Evolutionary conservation across 1,140 invertebrate species (phyloP).

Genomic region (Trichonephila inaurata): DNA sequence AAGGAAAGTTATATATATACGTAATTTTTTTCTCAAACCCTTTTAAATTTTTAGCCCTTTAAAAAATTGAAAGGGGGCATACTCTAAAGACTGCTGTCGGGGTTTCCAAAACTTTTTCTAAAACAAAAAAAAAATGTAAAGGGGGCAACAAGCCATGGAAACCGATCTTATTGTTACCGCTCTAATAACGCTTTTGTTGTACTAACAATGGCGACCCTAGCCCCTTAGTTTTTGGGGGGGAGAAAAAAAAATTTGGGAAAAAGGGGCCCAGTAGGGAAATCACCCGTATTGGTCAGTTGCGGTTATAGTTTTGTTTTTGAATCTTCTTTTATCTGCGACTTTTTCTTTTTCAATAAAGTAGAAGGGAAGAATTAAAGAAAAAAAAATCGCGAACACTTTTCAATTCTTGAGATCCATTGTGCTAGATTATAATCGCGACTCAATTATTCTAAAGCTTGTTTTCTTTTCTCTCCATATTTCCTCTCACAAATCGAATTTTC

Average conservation of each 20-base stretch:
- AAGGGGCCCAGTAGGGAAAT: constrained; percentile 64
- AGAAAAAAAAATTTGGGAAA: constrained; percentile 42
- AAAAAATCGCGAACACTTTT: constrained; percentile 65
- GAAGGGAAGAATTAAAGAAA: constrained; percentile 30
- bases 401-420: constrained; percentile 63
- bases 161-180: constrained; percentile 65
- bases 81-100: background rate
- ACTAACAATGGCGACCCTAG: constrained; percentile 57
- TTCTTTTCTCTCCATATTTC: constrained; percentile 54
- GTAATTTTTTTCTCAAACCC: background rate
- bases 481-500: constrained; percentile 59
- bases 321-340: constrained; percentile 41
- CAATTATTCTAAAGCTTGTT: constrained; percentile 70
- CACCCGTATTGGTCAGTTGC: constrained; percentile 68
- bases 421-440: constrained; percentile 72
- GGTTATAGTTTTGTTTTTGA: constrained; percentile 68
- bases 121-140: constrained; percentile 53
- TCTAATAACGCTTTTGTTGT: constrained; percentile 73
- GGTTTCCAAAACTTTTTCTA: constrained; percentile 26
- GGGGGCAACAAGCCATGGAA: too few relatives aligned
- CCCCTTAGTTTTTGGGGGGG: constrained; percentile 17
- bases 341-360: constrained; percentile 61
- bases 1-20: background rate
- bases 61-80: background rate
- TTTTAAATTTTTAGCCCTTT: background rate